Evolutionary conservation across 23 tunicate species (phyloP).

Genomic region (Clavelina lepadiformis): DNA sequence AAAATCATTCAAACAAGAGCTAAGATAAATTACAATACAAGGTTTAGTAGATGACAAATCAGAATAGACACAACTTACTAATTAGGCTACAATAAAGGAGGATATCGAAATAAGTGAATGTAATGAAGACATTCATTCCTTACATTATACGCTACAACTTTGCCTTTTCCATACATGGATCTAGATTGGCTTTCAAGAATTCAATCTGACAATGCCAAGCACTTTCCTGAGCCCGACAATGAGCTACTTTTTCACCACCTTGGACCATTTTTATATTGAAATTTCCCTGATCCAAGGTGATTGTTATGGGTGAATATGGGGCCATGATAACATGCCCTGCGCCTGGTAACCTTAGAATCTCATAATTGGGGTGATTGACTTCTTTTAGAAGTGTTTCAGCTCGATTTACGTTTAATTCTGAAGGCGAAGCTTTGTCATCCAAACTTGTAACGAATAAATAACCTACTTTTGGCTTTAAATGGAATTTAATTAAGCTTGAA

Average conservation of each 20-base stretch:
- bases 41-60: no score
- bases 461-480: no score
- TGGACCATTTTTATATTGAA: background rate
- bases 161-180: no score
- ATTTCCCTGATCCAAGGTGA: background rate
- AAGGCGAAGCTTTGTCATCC: constrained; percentile 10
- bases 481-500: no score
- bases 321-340: constrained; percentile 39
- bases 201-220: constrained; percentile 24
- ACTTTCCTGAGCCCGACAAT: constrained; percentile 29
- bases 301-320: constrained; percentile 13
- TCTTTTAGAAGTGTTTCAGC: background rate
- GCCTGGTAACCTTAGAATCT: constrained; percentile 10
- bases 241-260: constrained; percentile 18
- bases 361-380: constrained; percentile 24
- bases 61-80: no score
- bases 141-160: no score
- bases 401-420: background rate
- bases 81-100: no score
- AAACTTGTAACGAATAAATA: constrained; percentile 18
- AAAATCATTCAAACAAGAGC: no score
- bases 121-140: no score
- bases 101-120: no score
- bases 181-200: constrained; percentile 17
- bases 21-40: no score